A percentile compares a stretch with the other conserved stretches of the same genome.
Evolutionary conservation across 2,797 vertebrate species (phyloP).

Genomic region (Malacoraja senta): DNA sequence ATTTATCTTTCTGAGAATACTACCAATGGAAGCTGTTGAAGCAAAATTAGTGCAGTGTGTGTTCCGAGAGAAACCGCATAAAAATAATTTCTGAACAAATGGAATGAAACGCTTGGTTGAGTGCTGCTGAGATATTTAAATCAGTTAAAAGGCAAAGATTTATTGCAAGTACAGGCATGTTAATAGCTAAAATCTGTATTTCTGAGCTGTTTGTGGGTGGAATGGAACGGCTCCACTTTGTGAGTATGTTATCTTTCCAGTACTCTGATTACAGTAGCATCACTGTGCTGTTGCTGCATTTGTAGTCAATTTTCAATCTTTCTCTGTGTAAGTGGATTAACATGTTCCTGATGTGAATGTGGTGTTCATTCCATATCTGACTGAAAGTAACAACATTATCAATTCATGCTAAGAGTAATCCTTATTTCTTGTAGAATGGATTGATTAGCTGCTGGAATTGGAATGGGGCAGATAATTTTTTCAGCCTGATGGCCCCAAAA

Average conservation of each 20-base stretch:
- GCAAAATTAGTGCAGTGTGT: background rate
- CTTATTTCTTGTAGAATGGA: background rate
- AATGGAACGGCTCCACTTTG: background rate
- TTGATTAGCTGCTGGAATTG: background rate
- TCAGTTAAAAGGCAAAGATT: background rate
- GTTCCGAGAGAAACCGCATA: background rate
- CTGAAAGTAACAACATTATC: background rate
- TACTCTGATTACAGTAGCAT: background rate
- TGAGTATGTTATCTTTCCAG: background rate
- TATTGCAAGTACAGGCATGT: background rate
- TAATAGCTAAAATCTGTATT: background rate
- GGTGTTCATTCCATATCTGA: background rate
- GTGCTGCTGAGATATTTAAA: background rate
- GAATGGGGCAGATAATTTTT: background rate
- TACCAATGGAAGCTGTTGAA: no score
- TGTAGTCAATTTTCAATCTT: background rate
- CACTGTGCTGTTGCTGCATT: background rate
- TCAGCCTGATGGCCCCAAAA: background rate
- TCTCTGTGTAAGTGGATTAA: background rate
- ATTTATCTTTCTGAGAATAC: background rate
- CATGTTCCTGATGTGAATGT: background rate
- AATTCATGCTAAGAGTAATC: background rate
- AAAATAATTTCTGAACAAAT: background rate
- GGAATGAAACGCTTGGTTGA: background rate
- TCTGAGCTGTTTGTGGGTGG: background rate